Percentiles rank a stretch among this genome's conserved stretches.
Conservation (phyloP, 2,888 invertebrate genomes). For the Caenorhabditis doughertyi region DNA sequence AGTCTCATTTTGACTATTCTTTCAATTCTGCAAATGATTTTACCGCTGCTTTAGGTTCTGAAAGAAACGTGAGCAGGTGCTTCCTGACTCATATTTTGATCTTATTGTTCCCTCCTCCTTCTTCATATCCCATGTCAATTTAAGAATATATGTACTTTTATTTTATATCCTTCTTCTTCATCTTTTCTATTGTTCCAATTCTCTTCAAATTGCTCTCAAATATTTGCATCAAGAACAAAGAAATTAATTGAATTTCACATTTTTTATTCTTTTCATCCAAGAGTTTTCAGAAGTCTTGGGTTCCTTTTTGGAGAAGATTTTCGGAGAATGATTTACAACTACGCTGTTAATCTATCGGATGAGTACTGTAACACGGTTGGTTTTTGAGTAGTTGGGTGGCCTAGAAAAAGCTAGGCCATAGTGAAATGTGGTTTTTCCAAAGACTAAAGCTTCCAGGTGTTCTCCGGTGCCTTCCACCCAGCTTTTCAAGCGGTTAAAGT, state of each 20-base stretch:
- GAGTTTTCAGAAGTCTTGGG: background rate
- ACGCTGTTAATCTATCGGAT: constrained; percentile 15
- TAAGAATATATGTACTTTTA: constrained; percentile 23
- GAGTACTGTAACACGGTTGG: constrained; percentile 49
- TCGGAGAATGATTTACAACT: constrained; percentile 14
- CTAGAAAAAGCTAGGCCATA: no score
- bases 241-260: constrained; percentile 42
- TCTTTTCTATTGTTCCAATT: background rate
- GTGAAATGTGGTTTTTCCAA: no score
- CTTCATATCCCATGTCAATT: background rate
- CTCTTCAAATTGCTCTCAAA: background rate
- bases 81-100: constrained; percentile 1
- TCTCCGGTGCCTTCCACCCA: constrained; percentile 36
- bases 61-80: constrained; percentile 38
- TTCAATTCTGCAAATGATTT: no score
- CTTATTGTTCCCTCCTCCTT: background rate
- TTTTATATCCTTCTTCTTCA: constrained; percentile 2
- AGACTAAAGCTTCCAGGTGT: constrained; percentile 33
- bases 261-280: background rate
- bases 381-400: no score
- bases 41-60: no score
- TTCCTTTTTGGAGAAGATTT: background rate
- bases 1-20: background rate
- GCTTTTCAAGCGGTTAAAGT: constrained; percentile 35
- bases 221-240: background rate